Base-by-base conservation (phyloP, 2,113 vertebrate genomes). In the Alligator sinensis region DNA sequence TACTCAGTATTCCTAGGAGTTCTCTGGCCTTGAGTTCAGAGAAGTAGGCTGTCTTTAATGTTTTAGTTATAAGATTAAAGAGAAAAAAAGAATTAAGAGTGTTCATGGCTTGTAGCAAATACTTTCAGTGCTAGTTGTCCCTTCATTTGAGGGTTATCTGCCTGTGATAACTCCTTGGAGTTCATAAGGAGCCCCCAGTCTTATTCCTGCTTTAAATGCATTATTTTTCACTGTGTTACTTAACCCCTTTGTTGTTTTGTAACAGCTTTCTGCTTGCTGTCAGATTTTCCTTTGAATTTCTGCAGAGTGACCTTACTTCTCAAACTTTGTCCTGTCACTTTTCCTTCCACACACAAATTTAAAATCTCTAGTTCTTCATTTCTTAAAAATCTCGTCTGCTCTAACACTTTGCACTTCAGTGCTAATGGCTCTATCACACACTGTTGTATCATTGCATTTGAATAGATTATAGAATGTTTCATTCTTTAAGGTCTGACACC, bases 331-430 rank as follows among this genome's bases (percentile, higher is more conserved):
- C 55, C 63, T 59, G 1, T 62, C 3, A 0, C 70, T 83, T 66
- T 62, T 13, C 82, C 59, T 78, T 68, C 11, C 84, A 2, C 57
- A 79, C 18, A 70, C 47, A 64, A 70, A 70, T 15, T 68, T 17
- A 34, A 34, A 21, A 5, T 2, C 10, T 70, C 19, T 70, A 38
- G 18, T 38, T 70, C 86, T 86, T 60, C n/a, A 3, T 6, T 5
- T 5, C 82, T 34, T 24, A 81, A 34, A 47, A 4, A 57, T 70
- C 75, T 3, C 1, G 4, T 62, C 87, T 74, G n/a, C 57, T 6
- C 59, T 0, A 0, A 2, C 18, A 86, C 83, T 92, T 76, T 80
- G 2, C 0, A 0, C 11, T 0, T 0, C 76, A 70, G 3, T 82
- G 55, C 64, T 22, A 11, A 27, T 27, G 68, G 6, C 59, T 89